Evolutionary conservation across 2,888 invertebrate species (phyloP).

Genomic region (Allophyes oxyacanthae): DNA sequence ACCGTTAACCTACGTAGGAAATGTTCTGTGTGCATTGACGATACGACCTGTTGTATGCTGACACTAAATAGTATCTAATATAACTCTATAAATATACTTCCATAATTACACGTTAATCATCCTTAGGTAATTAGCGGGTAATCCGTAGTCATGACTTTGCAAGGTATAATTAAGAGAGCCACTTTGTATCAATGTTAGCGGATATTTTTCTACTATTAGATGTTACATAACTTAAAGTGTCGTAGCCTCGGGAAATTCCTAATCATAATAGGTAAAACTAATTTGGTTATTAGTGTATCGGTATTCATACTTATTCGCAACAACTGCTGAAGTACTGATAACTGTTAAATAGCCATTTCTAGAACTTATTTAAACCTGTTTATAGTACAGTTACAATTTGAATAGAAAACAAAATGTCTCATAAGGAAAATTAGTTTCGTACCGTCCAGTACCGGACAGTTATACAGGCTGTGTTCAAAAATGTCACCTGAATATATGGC

Average conservation of each 20-base stretch:
- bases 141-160: slow-evolving; percentile 3
- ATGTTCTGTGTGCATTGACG: slow-evolving; percentile 29
- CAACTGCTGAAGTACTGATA: slow-evolving; percentile 9
- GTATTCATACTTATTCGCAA: slow-evolving; percentile 40
- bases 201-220: slow-evolving; percentile 36
- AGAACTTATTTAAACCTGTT: slow-evolving; percentile 21
- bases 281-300: slow-evolving; percentile 42
- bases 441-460: slow-evolving; percentile 37
- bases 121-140: slow-evolving; percentile 19
- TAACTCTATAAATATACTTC: slow-evolving; percentile 24
- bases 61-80: slow-evolving; percentile 12
- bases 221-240: slow-evolving; percentile 24
- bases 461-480: slow-evolving; percentile 23
- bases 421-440: slow-evolving; percentile 32
- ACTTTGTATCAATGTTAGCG: slow-evolving; percentile 21
- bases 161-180: slow-evolving; percentile 31
- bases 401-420: slow-evolving; percentile 31
- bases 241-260: slow-evolving; percentile 35
- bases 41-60: slow-evolving; percentile 35
- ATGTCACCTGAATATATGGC: slow-evolving; percentile 40
- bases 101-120: slow-evolving; percentile 10
- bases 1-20: slow-evolving; percentile 53
- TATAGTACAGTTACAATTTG: too few species aligned
- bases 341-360: slow-evolving; percentile 20
- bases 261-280: slow-evolving; percentile 39